A percentile compares a stretch with the other conserved stretches of the same genome.
Evolutionary conservation across 2,113 vertebrate species (phyloP).

Genomic region (Eurypyga helias): DNA sequence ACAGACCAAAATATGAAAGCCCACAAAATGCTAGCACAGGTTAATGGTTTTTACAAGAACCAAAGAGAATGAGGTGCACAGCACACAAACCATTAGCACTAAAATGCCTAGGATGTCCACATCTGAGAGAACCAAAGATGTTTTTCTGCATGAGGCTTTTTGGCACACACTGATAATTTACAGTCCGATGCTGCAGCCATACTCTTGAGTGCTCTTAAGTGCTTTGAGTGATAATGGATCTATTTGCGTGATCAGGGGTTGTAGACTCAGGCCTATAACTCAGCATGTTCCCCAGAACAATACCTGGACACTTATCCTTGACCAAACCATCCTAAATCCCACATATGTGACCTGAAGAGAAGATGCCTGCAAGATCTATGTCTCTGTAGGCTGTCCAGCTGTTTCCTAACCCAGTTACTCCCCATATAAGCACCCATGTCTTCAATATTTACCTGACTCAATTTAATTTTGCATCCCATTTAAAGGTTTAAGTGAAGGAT

Average conservation of each 20-base stretch:
- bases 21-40: neutral
- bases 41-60: neutral
- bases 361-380: neutral
- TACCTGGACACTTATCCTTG: neutral
- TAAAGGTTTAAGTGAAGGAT: neutral
- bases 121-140: neutral
- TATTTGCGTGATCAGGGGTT: neutral
- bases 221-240: slow-evolving; percentile 32
- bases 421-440: neutral
- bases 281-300: neutral
- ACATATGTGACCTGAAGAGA: neutral
- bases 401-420: neutral
- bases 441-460: neutral
- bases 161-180: slow-evolving; percentile 36
- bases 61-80: neutral
- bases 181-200: neutral
- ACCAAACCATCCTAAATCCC: neutral
- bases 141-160: slow-evolving; percentile 5
- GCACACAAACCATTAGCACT: neutral
- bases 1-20: neutral
- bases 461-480: neutral
- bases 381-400: neutral
- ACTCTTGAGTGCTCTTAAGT: slow-evolving; percentile 48
- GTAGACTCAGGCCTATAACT: neutral
- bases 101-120: neutral